Conservation (phyloP, 2,888 invertebrate genomes). For the Unio pictorum region DNA sequence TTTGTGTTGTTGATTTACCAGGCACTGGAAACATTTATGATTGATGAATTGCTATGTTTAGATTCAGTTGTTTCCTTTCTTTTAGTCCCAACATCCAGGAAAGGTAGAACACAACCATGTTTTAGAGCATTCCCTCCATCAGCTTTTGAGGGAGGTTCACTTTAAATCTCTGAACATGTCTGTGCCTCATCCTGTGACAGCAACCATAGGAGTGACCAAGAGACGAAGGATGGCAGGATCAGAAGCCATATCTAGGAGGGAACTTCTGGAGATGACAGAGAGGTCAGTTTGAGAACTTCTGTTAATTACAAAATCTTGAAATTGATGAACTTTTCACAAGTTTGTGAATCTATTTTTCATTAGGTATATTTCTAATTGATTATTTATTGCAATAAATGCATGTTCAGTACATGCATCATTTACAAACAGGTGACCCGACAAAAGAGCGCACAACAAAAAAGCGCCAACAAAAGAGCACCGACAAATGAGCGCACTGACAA, state of each 20-base stretch:
- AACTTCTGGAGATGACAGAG: conserved; percentile 90
- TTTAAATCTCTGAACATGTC: conserved; percentile 93
- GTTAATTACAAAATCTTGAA: neutral
- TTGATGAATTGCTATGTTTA: too few relatives aligned
- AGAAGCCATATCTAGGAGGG: conserved; percentile 88
- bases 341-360: too few relatives aligned
- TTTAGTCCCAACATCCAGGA: conserved; percentile 38
- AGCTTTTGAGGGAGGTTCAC: conserved; percentile 91
- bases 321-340: neutral
- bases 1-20: too few relatives aligned
- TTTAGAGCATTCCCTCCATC: conserved; percentile 96
- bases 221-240: conserved; percentile 92
- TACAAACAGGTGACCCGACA: too few relatives aligned
- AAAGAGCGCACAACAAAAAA: too few relatives aligned
- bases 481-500: too few relatives aligned
- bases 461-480: too few relatives aligned
- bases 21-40: too few relatives aligned
- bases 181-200: conserved; percentile 95
- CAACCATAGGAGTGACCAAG: conserved; percentile 93
- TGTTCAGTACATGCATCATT: too few relatives aligned
- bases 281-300: conserved; percentile 67
- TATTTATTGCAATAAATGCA: too few relatives aligned
- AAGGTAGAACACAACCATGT: conserved; percentile 90
- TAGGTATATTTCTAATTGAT: too few relatives aligned
- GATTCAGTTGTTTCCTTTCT: neutral